A percentile compares a stretch with the other conserved stretches of the same genome.
Evolutionary conservation across 1,140 invertebrate genomes (phyloP).

Genomic region (Plectrocnemia conspersa): DNA sequence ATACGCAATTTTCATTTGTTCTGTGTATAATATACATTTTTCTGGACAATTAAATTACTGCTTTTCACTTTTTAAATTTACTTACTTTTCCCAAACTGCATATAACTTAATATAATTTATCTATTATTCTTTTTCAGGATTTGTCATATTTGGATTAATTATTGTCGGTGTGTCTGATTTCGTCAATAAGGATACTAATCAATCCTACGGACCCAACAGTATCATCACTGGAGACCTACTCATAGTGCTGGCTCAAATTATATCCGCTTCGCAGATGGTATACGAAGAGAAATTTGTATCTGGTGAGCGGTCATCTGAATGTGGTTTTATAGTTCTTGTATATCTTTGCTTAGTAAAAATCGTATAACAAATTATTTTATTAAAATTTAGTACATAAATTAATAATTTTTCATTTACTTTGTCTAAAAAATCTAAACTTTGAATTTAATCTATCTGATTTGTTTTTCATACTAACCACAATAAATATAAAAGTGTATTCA

Average conservation of each 20-base stretch:
- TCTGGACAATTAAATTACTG: too few species aligned
- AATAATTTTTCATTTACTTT: not conserved
- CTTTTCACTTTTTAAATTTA: not conserved
- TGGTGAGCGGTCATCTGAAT: conserved; percentile 38
- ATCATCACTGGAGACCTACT: conserved; percentile 88
- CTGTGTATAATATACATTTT: too few species aligned
- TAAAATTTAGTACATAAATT: not conserved
- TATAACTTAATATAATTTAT: too few species aligned
- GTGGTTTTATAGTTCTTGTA: not conserved
- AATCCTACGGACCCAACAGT: conserved; percentile 59
- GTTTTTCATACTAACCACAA: not conserved
- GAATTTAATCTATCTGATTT: conserved; percentile 2
- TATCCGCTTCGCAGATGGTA: conserved; percentile 90
- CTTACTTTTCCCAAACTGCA: not conserved
- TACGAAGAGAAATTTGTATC: conserved; percentile 88
- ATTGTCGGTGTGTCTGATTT: conserved; percentile 82
- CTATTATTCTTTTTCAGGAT: conserved; percentile 39
- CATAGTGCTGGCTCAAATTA: conserved; percentile 86
- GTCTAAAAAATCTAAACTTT: not conserved
- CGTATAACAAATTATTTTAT: not conserved
- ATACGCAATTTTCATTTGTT: too few species aligned
- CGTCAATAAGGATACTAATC: conserved; percentile 45
- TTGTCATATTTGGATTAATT: conserved; percentile 74
- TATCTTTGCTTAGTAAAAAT: not conserved
- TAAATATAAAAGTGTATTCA: not conserved